Base-by-base conservation (phyloP, 2,888 invertebrate species). In the Zelleria hepariella region DNA sequence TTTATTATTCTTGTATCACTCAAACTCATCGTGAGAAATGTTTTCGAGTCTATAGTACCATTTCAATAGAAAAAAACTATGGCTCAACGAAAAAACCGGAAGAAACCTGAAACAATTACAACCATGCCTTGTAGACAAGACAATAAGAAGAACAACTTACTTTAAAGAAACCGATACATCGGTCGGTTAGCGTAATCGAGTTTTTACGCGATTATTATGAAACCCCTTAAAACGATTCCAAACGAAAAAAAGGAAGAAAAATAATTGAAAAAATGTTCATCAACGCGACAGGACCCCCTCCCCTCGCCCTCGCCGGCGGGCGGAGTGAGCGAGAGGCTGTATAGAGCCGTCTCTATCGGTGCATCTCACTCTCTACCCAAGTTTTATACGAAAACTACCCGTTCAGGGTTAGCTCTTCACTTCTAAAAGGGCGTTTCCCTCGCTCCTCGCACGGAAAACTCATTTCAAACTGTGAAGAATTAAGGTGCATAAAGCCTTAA, bases 211-310 rank as follows among this genome's bases (percentile, higher is more conserved):
- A 88, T 87, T 87, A 88, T 88, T 86, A 87, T 80, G 84, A 84
- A 87, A 87, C 87, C 87, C 86, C 86, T 88, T 86, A 87, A 87
- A 88, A 82, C 86, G 87, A 86, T 86, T 88, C 86, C 84, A 85
- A 80, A 81, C 76, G 84, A 85, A 87, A 86, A 80, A 58, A 83
- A 85, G 81, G 79, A 82, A 86, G 86, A 86, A 84, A 84, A 78
- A 10, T 57, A 42, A 24, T 27, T 83, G 84, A 85, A 87, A 87
- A 86, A 88, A 87, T 86, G 86, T 86, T 87, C 87, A 87, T 88
- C 87, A 88, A 87, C 88, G 86, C 87, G 86, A 87, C 88, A 86
- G 82, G 82, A 76, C 78, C 78, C 78, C 78, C 67, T 64, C 68
- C 61, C 69, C 70, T 75, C 75, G 67, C 73, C 74, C 76, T 18